Evolutionary conservation across 2,113 vertebrate genomes (phyloP).

Genomic region (Saccopteryx leptura): DNA sequence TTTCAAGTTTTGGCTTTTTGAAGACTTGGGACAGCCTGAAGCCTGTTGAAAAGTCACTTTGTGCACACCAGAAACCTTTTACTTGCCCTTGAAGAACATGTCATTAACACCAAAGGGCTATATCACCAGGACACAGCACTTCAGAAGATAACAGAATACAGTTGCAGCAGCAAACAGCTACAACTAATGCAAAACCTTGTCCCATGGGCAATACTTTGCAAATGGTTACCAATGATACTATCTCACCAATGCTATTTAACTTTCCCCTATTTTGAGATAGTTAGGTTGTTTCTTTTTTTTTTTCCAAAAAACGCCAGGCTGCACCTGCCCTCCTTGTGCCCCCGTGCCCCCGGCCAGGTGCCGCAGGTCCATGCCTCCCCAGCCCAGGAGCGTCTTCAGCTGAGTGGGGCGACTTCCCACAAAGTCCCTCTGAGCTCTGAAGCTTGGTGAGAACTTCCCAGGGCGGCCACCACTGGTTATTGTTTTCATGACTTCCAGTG

Average conservation of each 20-base stretch:
- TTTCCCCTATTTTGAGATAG: neutral
- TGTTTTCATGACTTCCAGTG: neutral
- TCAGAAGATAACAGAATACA: neutral
- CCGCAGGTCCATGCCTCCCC: constrained; percentile 87
- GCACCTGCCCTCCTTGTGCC: neutral
- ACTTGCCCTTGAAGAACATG: neutral
- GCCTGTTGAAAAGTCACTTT: neutral
- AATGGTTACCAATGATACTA: neutral
- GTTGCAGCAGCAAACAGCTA: too few relatives aligned
- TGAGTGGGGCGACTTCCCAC: constrained; percentile 79
- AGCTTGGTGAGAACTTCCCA: constrained; percentile 85
- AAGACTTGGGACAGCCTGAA: neutral
- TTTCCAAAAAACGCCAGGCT: neutral
- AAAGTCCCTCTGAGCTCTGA: constrained; percentile 87
- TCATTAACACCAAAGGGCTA: neutral
- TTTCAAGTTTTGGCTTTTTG: too few relatives aligned
- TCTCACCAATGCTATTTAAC: neutral
- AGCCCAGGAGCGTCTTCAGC: constrained; percentile 85
- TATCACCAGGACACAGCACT: neutral
- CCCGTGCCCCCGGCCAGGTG: neutral
- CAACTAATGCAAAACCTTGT: neutral
- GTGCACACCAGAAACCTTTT: neutral
- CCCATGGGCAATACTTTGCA: neutral
- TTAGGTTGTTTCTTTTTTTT: neutral
- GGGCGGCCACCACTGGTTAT: rapidly evolving